These are phyloP conservation scores for Cheilosia soror DNA, from an alignment of 2,888 invertebrate species.

Conservation along the genomic window DNA sequence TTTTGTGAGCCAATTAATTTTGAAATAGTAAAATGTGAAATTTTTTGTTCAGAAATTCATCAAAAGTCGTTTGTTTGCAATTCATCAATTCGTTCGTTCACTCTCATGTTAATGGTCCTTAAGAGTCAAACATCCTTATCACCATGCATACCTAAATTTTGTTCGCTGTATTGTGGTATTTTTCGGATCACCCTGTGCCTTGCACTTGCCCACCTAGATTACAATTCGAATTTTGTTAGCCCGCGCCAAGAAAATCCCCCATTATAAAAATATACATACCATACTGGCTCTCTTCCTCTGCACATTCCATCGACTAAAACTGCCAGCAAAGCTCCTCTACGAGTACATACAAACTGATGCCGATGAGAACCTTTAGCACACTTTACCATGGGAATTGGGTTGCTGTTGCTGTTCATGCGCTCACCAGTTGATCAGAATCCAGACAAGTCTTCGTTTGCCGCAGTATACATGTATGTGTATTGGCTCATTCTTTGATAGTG, in stretches of 20 bases:
- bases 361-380: slow-evolving; percentile 67
- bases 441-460: slow-evolving; percentile 34
- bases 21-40: no score
- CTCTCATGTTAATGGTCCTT: no score
- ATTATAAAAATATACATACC: neutral
- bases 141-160: no score
- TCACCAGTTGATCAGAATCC: slow-evolving; percentile 74
- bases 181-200: slow-evolving; percentile 47
- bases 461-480: slow-evolving; percentile 20
- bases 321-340: neutral
- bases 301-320: slow-evolving; percentile 10
- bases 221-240: slow-evolving; percentile 19
- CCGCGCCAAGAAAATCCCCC: slow-evolving; percentile 57
- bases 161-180: no score
- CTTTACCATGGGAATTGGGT: slow-evolving; percentile 75
- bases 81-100: no score
- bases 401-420: slow-evolving; percentile 76
- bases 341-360: neutral
- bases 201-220: slow-evolving; percentile 22
- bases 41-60: no score
- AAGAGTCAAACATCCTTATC: no score
- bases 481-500: slow-evolving; percentile 33
- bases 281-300: neutral
- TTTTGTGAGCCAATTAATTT: no score
- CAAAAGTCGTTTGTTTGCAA: no score